Conservation (phyloP, 2,888 invertebrate genomes). For the Mythimna impura region DNA sequence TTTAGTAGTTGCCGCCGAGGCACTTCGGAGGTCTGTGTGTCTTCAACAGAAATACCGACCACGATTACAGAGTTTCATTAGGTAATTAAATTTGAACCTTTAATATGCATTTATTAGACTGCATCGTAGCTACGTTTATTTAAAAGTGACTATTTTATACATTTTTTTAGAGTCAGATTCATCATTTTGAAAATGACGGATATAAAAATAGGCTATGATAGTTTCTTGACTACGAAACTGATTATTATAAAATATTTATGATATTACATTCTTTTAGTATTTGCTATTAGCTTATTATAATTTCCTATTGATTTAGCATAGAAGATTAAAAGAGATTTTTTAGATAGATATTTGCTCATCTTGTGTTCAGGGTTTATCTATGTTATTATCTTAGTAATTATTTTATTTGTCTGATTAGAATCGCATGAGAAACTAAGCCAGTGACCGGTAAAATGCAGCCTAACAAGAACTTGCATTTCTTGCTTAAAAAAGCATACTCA, state of each 20-base stretch:
- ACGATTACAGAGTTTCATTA: too few species aligned
- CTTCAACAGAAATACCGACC: not conserved
- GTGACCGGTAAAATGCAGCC: not conserved
- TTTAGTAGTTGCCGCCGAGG: not conserved
- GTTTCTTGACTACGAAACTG: constrained; percentile 8
- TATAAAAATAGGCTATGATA: constrained; percentile 1
- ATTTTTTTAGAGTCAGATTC: constrained; percentile 1
- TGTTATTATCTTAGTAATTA: not conserved
- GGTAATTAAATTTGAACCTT: not conserved
- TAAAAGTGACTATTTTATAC: constrained; percentile 17
- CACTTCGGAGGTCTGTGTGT: not conserved
- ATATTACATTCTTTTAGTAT: not conserved
- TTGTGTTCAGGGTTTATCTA: constrained; percentile 45
- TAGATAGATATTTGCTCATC: constrained; percentile 18
- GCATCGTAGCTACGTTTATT: constrained; percentile 18
- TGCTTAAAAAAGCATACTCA: not conserved
- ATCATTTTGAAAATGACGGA: not conserved
- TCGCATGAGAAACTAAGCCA: not conserved
- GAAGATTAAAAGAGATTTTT: not conserved
- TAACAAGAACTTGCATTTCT: not conserved
- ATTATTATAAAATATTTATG: constrained; percentile 7
- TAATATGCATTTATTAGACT: constrained; percentile 28
- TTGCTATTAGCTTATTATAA: constrained; percentile 22
- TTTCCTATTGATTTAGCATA: constrained; percentile 22
- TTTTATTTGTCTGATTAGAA: constrained; percentile 3